Evolutionary conservation across 2,797 vertebrate species (phyloP).

Genomic region (Sebastes steindachneri): DNA sequence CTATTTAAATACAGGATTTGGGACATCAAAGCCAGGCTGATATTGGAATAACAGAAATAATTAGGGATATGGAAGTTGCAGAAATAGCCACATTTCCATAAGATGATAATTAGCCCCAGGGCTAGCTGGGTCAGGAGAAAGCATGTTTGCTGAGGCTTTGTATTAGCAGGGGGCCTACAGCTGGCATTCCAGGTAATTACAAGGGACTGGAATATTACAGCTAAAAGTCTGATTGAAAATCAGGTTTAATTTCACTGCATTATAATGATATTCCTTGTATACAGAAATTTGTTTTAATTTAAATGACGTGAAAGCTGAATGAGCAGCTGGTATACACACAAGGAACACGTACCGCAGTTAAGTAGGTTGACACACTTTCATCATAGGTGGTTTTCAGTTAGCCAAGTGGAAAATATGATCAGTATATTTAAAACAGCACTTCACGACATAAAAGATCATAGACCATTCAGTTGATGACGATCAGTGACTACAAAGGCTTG

Average conservation of each 20-base stretch:
- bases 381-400: constrained; percentile 56
- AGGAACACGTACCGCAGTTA: constrained; percentile 29
- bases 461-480: constrained; percentile 54
- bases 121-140: constrained; percentile 89
- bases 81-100: constrained; percentile 99
- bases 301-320: constrained; percentile 34
- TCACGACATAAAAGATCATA: constrained; percentile 48
- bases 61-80: constrained; percentile 97
- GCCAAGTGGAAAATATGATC: constrained; percentile 63
- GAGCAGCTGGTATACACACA: not conserved
- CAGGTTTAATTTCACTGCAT: constrained; percentile 45
- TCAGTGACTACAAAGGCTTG: constrained; percentile 53
- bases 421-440: constrained; percentile 48
- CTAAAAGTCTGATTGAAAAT: constrained; percentile 67
- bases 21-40: constrained; percentile 97
- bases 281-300: constrained; percentile 36
- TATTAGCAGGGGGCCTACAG: constrained; percentile 59
- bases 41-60: constrained; percentile 99
- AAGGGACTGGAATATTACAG: constrained; percentile 48
- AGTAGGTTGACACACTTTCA: constrained; percentile 66
- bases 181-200: constrained; percentile 73
- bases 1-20: constrained; percentile 99
- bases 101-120: constrained; percentile 98
- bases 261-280: not conserved
- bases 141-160: constrained; percentile 76